phyloP scores from a whole-genome alignment of 2,113 vertebrate genomes.

The Heptranchias perlo region DNA sequence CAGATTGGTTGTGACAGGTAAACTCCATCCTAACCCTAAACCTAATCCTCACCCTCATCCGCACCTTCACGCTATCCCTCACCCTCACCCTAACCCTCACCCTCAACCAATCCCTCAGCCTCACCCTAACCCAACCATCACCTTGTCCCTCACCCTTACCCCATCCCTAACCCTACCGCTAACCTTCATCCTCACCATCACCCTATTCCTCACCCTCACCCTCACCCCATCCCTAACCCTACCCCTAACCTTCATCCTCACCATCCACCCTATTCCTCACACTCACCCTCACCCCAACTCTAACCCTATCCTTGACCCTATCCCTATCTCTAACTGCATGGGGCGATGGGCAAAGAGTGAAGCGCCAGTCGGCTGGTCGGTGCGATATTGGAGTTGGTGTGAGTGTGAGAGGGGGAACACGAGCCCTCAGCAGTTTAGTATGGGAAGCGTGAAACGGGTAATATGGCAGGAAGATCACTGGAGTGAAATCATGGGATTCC shows the following conservation, averaged over 20 bases:
- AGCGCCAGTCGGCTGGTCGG: not conserved
- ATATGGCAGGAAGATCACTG: not conserved
- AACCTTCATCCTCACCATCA: not conserved
- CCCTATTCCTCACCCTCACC: no score
- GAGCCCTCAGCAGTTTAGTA: not conserved
- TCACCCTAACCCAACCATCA: no score
- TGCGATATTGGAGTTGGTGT: not conserved
- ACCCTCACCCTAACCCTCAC: no score
- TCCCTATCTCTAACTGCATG: not conserved
- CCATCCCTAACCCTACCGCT: no score
- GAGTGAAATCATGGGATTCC: not conserved
- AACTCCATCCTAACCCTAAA: not conserved
- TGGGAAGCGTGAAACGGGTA: not conserved
- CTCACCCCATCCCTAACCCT: no score
- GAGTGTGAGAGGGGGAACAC: not conserved
- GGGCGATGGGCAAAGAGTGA: not conserved
- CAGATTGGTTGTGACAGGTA: not conserved
- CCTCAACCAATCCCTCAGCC: no score
- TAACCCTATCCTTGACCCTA: no score
- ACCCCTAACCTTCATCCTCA: no score
- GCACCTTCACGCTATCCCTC: no score
- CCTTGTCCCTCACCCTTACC: no score
- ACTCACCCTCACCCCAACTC: not conserved
- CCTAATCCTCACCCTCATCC: not conserved
- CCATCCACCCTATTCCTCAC: not conserved